Conservation (phyloP, 53 echinoderm and acorn worm species). For the Paelopatides confundens region DNA sequence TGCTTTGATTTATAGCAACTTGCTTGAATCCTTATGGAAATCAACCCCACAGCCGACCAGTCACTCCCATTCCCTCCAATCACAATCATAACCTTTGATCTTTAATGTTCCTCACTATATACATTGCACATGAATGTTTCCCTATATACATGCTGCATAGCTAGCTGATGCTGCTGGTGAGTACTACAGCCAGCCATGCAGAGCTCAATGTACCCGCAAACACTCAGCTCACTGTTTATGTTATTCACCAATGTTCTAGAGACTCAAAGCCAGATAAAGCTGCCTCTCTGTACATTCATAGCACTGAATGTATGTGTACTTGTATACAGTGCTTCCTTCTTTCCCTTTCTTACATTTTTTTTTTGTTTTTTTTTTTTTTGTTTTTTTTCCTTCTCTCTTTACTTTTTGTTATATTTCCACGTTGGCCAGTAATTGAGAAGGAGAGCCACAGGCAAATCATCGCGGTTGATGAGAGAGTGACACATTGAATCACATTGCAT, state of each 20-base stretch:
- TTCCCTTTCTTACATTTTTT: neutral
- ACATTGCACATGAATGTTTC: conserved; percentile 39
- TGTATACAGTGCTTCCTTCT: conserved; percentile 8
- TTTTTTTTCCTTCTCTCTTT: no score
- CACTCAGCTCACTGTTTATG: neutral
- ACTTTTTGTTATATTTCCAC: neutral
- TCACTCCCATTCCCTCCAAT: conserved; percentile 19
- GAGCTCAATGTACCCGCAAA: neutral
- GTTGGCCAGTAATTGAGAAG: conserved; percentile 47
- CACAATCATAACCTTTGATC: conserved; percentile 25
- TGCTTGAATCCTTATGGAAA: conserved; percentile 17
- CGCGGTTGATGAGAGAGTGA: conserved; percentile 36
- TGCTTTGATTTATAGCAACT: neutral
- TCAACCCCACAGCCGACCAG: conserved; percentile 3
- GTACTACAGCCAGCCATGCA: neutral
- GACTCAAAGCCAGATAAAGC: neutral
- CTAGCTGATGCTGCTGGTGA: neutral
- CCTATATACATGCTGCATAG: neutral
- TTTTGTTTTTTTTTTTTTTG: no score
- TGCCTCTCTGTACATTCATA: conserved; percentile 31
- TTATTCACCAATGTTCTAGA: neutral
- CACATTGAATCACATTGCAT: conserved; percentile 47
- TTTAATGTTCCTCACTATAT: conserved; percentile 7
- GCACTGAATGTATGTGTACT: conserved; percentile 6
- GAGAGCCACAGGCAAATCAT: conserved; percentile 41